Conservation (phyloP, 2,797 vertebrate species). For the Diceros bicornis region DNA sequence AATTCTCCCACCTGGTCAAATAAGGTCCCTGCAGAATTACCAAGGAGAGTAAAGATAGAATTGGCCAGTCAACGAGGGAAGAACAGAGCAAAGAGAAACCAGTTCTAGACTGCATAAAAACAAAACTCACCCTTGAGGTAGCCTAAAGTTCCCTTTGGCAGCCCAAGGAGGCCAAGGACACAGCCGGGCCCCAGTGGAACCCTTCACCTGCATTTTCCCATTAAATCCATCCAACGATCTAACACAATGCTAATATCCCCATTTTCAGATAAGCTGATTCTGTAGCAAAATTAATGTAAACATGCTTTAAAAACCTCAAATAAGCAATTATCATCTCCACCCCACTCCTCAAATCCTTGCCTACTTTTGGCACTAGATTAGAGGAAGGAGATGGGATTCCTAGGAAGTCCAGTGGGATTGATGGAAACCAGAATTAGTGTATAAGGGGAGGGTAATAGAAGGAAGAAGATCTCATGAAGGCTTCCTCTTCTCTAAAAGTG, state of each 20-base stretch:
- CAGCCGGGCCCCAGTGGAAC: neutral
- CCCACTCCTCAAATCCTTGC: neutral
- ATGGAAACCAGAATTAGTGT: neutral
- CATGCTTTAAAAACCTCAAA: constrained; percentile 3
- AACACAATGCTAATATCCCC: neutral
- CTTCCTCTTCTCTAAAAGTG: constrained; percentile 1
- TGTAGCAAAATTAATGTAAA: neutral
- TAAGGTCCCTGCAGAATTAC: neutral
- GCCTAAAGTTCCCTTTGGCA: neutral
- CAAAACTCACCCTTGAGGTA: neutral
- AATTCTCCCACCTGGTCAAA: neutral
- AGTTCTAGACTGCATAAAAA: neutral
- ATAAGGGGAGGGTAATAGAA: neutral
- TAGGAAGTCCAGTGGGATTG: neutral
- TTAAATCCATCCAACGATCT: constrained; percentile 33
- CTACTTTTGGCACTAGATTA: neutral
- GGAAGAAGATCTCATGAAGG: neutral
- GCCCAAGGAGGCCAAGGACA: neutral
- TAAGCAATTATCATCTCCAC: neutral
- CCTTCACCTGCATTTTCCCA: neutral
- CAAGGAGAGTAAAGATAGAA: neutral
- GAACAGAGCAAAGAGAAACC: neutral
- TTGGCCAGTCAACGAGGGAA: neutral
- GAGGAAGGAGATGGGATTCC: neutral
- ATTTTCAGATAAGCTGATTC: neutral